phyloP scores from a whole-genome alignment of 2,113 vertebrate species.

The Corynorhinus townsendii region DNA sequence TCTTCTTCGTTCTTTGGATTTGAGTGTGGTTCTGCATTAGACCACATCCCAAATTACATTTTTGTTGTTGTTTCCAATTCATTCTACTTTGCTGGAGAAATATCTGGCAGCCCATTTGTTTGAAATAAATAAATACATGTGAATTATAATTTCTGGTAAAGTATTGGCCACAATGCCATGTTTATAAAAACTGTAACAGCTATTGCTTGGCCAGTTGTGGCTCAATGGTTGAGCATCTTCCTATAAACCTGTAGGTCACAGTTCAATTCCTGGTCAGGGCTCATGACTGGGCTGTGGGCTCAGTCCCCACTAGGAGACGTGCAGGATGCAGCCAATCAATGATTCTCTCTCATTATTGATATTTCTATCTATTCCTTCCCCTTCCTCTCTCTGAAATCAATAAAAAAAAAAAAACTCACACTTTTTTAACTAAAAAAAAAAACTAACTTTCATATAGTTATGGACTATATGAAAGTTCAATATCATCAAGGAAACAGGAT shows the following conservation, averaged over 20 bases:
- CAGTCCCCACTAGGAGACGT: too few relatives aligned
- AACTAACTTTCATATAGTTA: neutral
- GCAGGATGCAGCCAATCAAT: too few relatives aligned
- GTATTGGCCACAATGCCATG: neutral
- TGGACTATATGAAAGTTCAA: neutral
- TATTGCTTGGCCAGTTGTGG: too few relatives aligned
- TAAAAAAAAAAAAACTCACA: too few relatives aligned
- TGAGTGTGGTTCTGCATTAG: neutral
- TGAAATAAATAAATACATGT: neutral
- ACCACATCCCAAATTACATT: neutral
- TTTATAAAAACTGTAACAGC: neutral
- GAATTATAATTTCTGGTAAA: neutral
- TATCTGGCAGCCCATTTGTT: neutral
- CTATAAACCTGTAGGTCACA: too few relatives aligned
- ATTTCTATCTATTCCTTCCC: too few relatives aligned
- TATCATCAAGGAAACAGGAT: neutral
- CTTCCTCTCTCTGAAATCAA: too few relatives aligned
- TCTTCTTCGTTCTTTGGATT: neutral
- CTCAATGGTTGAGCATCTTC: too few relatives aligned
- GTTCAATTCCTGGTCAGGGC: too few relatives aligned
- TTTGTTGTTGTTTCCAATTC: neutral
- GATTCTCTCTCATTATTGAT: too few relatives aligned
- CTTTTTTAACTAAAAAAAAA: too few relatives aligned
- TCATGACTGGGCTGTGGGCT: too few relatives aligned
- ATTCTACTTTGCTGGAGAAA: neutral